Conservation (phyloP, 2,888 invertebrate genomes). For the Disparrhopalites patrizii region DNA sequence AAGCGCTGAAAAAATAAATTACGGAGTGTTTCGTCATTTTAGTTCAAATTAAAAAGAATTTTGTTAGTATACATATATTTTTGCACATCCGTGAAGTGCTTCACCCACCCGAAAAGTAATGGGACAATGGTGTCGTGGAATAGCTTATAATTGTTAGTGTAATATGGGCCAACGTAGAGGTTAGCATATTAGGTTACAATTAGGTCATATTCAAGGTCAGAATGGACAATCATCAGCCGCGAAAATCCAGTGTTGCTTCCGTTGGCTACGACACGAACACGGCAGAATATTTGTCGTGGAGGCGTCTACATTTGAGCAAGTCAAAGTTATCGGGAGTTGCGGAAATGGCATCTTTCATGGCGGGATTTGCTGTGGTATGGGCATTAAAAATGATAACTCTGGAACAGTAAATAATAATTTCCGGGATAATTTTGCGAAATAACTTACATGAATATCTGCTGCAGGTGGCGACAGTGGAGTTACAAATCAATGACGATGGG, state of each 20-base stretch:
- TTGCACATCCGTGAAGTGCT: too few relatives aligned
- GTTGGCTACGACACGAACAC: conserved; percentile 3
- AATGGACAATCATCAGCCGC: too few relatives aligned
- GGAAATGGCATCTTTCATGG: conserved; percentile 43
- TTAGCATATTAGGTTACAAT: too few relatives aligned
- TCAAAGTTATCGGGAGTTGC: conserved; percentile 42
- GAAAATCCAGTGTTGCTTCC: background rate
- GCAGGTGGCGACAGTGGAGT: conserved; percentile 45
- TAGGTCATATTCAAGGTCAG: too few relatives aligned
- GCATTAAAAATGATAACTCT: conserved; percentile 1
- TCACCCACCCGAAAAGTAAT: too few relatives aligned
- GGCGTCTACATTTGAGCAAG: conserved; percentile 41
- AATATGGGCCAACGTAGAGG: too few relatives aligned
- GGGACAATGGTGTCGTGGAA: too few relatives aligned
- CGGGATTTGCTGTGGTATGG: conserved; percentile 45
- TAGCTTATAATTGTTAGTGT: too few relatives aligned
- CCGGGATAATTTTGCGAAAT: background rate
- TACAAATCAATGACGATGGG: conserved; percentile 43
- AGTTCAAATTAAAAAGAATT: too few relatives aligned
- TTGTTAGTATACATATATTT: too few relatives aligned
- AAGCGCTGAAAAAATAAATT: too few relatives aligned
- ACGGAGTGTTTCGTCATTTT: too few relatives aligned
- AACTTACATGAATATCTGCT: background rate
- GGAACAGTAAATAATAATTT: background rate
- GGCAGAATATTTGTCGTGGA: conserved; percentile 37